Base-by-base conservation (phyloP, 2,888 invertebrate species). In the Opisthograptis luteolata region DNA sequence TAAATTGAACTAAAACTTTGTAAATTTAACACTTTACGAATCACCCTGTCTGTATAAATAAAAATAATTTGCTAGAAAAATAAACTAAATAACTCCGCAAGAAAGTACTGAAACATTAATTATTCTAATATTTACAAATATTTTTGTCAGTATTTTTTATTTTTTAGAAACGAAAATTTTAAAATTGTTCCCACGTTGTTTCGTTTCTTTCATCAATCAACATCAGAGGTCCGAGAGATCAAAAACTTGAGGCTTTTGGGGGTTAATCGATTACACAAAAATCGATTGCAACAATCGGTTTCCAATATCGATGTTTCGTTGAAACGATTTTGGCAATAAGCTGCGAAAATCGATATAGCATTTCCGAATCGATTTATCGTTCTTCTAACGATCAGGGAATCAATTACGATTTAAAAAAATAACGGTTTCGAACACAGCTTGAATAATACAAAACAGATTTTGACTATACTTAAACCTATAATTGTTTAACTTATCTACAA, bases 191-290 rank as follows among this genome's bases (percentile, higher is more conserved):
- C 61, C 61, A 48, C 40, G 45, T 25, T 46, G 48, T 53, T 61
- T 49, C 47, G 42, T 47, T 54, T 31, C 39, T 32, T 53, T 53
- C 51, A 30, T 25, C 49, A 37, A 44, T 44, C n/a, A n/a, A n/a
- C n/a, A n/a, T n/a, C n/a, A n/a, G n/a, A n/a, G n/a, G n/a, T n/a
- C 44, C 42, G 41, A 55, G 60, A 61, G 61, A 61, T 61, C 61
- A 58, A 48, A 42, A 24, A 12, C 3, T 36, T 39, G 3, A 28
- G 36, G 48, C 45, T 40, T 44, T 37, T 44, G 50, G 44, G 50
- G 50, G 27, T 1, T 7, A 13, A 42, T 35, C 24, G 19, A 40
- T 39, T 13, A n/a, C 6, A 27, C n/a, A 25, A 27, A 24, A 46
- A 39, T 25, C 13, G 12, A 25, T 40, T 9, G 4, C 9, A 0